Evolutionary conservation across 1,140 invertebrate genomes (phyloP).

Genomic region (Drosophila carrolli): DNA sequence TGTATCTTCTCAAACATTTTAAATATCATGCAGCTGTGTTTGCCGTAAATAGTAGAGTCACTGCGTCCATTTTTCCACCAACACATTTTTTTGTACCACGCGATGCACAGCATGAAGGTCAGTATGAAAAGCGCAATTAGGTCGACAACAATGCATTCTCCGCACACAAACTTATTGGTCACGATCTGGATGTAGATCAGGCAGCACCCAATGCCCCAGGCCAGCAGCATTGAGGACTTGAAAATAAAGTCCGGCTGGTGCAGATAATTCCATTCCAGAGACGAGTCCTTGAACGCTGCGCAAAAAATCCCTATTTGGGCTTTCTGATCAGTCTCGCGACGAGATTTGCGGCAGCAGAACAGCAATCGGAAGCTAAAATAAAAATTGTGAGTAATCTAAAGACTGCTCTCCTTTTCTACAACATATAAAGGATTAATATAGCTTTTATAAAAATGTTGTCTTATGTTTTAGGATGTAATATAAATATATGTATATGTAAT

Average conservation of each 20-base stretch:
- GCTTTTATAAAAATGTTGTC: no score
- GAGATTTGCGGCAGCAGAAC: neutral
- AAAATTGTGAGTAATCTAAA: neutral
- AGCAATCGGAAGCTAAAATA: neutral
- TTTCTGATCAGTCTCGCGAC: neutral
- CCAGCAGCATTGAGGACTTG: conserved; percentile 65
- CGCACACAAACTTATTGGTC: neutral
- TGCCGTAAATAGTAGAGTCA: conserved; percentile 86
- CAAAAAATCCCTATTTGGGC: conserved; percentile 18
- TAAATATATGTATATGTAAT: no score
- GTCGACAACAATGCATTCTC: neutral
- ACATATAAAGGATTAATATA: no score
- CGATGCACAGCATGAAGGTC: conserved; percentile 66
- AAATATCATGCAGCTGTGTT: conserved; percentile 87
- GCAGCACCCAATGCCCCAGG: conserved; percentile 41
- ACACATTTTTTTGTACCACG: conserved; percentile 82
- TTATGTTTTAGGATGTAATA: no score
- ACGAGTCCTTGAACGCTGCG: conserved; percentile 59
- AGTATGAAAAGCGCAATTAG: conserved; percentile 31
- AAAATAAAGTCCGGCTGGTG: conserved; percentile 70
- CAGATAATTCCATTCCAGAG: conserved; percentile 61
- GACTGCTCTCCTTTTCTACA: no score
- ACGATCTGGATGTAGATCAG: conserved; percentile 31
- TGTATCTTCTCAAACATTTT: conserved; percentile 32
- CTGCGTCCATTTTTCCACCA: conserved; percentile 84